Percentiles rank a stretch among this genome's conserved stretches.
phyloP scores from a whole-genome alignment of 2,113 vertebrate genomes.

The Rhinichthys klamathensis region DNA sequence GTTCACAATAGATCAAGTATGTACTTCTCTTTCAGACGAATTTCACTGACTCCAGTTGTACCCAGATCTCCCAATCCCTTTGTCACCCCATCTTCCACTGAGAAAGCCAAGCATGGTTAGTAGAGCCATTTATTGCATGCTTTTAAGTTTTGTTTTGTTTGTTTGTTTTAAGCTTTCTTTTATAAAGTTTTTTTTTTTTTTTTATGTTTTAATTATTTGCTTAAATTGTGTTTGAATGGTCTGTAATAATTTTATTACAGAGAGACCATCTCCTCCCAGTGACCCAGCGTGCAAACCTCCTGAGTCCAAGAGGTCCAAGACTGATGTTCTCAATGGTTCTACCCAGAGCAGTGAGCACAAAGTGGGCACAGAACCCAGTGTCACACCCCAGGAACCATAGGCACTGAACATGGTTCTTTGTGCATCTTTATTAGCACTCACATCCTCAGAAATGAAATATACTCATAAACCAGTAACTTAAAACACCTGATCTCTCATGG shows the following conservation, averaged over 20 bases:
- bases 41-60: conserved; percentile 83
- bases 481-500: background rate
- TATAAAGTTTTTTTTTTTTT: background rate
- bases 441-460: background rate
- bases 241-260: conserved; percentile 68
- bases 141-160: background rate
- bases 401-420: background rate
- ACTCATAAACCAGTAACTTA: background rate
- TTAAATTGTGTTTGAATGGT: background rate
- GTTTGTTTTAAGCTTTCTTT: background rate
- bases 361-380: conserved; percentile 2
- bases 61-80: conserved; percentile 59
- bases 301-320: conserved; percentile 83
- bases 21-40: conserved; percentile 78
- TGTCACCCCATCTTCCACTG: conserved; percentile 67
- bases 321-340: conserved; percentile 58
- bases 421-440: conserved; percentile 2
- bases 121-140: background rate
- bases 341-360: conserved; percentile 30
- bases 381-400: conserved; percentile 25
- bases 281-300: conserved; percentile 80
- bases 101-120: conserved; percentile 83
- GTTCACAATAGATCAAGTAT: background rate
- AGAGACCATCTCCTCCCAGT: conserved; percentile 74
- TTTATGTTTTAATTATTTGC: background rate